Evolutionary conservation across 64 coral and sea anemone species (phyloP).

Genomic region (Montipora foliosa): DNA sequence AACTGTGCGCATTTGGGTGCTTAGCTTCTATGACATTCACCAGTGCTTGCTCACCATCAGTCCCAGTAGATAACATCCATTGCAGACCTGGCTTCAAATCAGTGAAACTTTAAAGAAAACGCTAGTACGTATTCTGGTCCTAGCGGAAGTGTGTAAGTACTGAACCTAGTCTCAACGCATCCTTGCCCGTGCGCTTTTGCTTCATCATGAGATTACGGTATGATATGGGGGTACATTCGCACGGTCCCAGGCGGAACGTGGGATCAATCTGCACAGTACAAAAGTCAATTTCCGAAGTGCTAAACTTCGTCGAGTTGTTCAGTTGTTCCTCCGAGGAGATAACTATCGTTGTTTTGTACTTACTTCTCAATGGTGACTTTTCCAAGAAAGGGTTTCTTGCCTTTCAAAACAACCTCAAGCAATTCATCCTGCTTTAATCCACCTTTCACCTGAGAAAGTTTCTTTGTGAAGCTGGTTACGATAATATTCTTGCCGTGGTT

Average conservation of each 20-base stretch:
- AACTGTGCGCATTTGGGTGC: slow-evolving; percentile 12
- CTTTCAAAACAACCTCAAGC: background rate
- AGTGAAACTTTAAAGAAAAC: slow-evolving; percentile 1
- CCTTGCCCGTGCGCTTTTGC: background rate
- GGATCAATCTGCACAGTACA: slow-evolving; percentile 58
- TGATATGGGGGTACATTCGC: slow-evolving; percentile 47
- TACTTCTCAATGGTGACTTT: slow-evolving; percentile 31
- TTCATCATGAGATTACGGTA: slow-evolving; percentile 57
- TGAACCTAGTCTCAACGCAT: slow-evolving; percentile 8
- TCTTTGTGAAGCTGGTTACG: background rate
- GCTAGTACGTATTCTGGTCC: background rate
- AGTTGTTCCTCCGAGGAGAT: slow-evolving; percentile 32
- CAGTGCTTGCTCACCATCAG: slow-evolving; percentile 9
- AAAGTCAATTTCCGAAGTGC: slow-evolving; percentile 58
- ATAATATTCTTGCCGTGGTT: slow-evolving; percentile 23
- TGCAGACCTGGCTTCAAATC: slow-evolving; percentile 15
- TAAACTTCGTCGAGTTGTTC: slow-evolving; percentile 20
- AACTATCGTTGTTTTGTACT: background rate
- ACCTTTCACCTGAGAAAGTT: slow-evolving; percentile 12
- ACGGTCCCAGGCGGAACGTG: slow-evolving; percentile 27
- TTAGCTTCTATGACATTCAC: slow-evolving; percentile 12
- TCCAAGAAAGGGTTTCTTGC: slow-evolving; percentile 22
- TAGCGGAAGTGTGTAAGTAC: slow-evolving; percentile 5
- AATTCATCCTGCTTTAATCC: slow-evolving; percentile 39
- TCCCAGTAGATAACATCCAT: background rate